Evolutionary conservation across 64 coral and sea anemone species (phyloP).

Genomic region (Orbicella faveolata): DNA sequence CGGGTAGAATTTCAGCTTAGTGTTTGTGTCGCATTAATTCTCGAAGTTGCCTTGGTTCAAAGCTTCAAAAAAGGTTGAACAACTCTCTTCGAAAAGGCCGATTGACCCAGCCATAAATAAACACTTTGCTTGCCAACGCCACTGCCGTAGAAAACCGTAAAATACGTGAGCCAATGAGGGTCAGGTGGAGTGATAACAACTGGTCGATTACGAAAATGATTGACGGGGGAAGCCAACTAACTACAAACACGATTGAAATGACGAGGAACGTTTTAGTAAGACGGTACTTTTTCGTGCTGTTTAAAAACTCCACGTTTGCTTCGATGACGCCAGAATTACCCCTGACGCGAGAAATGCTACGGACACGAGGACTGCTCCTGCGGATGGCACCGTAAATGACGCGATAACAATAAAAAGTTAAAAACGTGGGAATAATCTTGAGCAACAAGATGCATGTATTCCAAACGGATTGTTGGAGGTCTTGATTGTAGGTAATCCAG

Average conservation of each 20-base stretch:
- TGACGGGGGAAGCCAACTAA: not conserved
- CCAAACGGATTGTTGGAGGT: not conserved
- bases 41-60: not conserved
- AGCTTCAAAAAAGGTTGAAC: not conserved
- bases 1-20: too few relatives aligned
- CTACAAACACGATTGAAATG: not conserved
- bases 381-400: not conserved
- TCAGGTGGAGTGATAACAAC: not conserved
- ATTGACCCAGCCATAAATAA: not conserved
- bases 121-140: not conserved
- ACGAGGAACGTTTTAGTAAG: not conserved
- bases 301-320: not conserved
- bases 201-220: not conserved
- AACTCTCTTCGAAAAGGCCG: not conserved
- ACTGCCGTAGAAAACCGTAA: not conserved
- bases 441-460: not conserved
- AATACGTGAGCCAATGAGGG: not conserved
- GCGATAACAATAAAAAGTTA: not conserved
- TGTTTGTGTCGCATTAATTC: too few relatives aligned
- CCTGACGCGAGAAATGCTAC: too few relatives aligned
- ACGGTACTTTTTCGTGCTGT: not conserved
- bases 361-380: not conserved
- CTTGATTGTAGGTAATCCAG: not conserved
- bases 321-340: not conserved
- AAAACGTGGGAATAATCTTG: not conserved